Evolutionary conservation across 2,113 vertebrate genomes (phyloP), one percentile per base, ranked within the genome.

Genomic region (Planiliza haematocheilus): DNA sequence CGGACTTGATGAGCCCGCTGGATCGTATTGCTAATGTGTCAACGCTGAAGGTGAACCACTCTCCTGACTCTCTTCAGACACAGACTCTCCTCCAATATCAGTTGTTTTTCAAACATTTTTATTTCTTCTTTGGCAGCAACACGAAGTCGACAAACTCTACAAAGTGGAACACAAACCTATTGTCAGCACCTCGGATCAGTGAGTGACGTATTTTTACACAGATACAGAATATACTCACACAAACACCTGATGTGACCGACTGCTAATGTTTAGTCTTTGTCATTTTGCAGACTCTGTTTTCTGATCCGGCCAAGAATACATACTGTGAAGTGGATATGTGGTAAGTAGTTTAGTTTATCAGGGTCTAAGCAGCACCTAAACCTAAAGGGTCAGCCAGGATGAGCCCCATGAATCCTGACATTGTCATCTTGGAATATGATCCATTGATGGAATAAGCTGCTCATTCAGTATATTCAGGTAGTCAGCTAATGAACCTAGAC

Each of bases 71-170:
- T n/a, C 10, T 10, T 51, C 3, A 16, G 4, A 20, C 9, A 34
- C 9, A n/a, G 21, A 7, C 37, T 37, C 0, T 50, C 41, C 16
- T 38, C 3, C 37, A 20, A 3, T 36, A n/a, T n/a, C n/a, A 43
- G 7, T 8, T 45, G 7, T 18, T 13, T 10, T 30, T 12, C n/a
- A n/a, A n/a, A n/a, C n/a, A n/a, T n/a, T n/a, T n/a, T n/a, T n/a
- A n/a, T 52, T 36, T 38, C 30, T 36, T 0, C 14, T 81, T 83
- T 77, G 45, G n/a, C 86, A 99, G 97, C 94, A 98, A 93, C 97
- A 99, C 36, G 97, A 99, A 41, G 96, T 99, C 8, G 97, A 99
- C 91, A 99, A 99, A 89, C 93, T 99, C 21, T 99, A 98, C 92
- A 98, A 97, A 90, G 94, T 98, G 90, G 97, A 98, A 61, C 91